Base-by-base conservation (phyloP, 2,797 vertebrate genomes). In the Threskiornis aethiopicus region DNA sequence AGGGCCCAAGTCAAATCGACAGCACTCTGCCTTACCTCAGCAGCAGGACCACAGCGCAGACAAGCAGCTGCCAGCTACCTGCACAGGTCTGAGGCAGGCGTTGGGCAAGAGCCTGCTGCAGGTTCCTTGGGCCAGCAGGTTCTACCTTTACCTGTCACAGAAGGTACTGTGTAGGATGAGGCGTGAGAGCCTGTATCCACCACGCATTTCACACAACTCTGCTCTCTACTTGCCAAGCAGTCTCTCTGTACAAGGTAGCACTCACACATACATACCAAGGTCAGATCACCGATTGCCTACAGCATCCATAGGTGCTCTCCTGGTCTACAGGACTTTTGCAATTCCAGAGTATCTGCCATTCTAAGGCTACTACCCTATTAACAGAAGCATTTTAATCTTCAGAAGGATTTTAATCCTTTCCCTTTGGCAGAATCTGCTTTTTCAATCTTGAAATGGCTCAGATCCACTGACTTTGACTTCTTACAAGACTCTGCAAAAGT, bases 221-320 rank as follows among this genome's bases (percentile, higher is more conserved):
- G 35, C 52, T 16, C n/a, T 8, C 33, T 12, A 4, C 25, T 20
- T 12, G 29, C 41, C 24, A 29, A 41, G 52, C 15, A 0, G 47
- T 26, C 17, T 19, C 13, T 17, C 29, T 3, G 15, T 5, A 28
- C 39, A 4, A 62, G 44, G 33, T 7, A 52, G n/a, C 0, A 1
- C 29, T 28, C 73, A 35, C 66, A 19, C 3, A 0, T 1, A 2
- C 0, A 3, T 42, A 24, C 57, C 46, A 22, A 42, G 42, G 44
- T 31, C 81, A 71, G 3, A 28, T 5, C 28, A 42, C 12, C 8
- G 4, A 6, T 5, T 25, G 44, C 66, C 66, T 16, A 7, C 75
- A 41, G 47, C 5, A 39, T 4, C 71, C 52, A 22, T 0, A 55
- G 28, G 42, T 31, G 31, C 55, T 41, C 28, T 65, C 61, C 47